Percentiles rank a stretch among this genome's conserved stretches.
phyloP scores from a whole-genome alignment of 1,140 invertebrate species.

The Drosophila nigromelanica region DNA sequence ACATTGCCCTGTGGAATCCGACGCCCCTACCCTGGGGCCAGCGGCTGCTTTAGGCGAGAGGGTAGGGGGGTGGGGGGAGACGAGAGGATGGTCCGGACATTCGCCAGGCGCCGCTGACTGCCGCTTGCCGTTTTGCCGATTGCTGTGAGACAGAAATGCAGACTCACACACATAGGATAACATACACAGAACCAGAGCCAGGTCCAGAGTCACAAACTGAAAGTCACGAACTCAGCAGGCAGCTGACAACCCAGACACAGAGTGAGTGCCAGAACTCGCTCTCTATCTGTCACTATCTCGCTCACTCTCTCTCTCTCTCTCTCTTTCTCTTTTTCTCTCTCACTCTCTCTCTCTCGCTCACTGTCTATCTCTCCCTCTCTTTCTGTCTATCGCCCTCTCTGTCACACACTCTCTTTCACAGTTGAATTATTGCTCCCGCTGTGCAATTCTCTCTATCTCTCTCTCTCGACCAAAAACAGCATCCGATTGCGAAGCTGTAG shows the following conservation, averaged over 20 bases:
- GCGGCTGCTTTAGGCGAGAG: constrained; percentile 12
- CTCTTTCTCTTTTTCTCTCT: not conserved
- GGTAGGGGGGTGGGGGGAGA: not conserved
- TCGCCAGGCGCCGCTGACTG: constrained; percentile 41
- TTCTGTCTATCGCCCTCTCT: not conserved
- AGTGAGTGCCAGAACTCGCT: not conserved
- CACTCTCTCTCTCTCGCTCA: not conserved
- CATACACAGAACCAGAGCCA: constrained; percentile 7
- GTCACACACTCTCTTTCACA: no score
- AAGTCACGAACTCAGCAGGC: constrained; percentile 10
- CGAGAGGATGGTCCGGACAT: constrained; percentile 13
- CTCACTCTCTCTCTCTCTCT: not conserved
- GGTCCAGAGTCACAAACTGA: not conserved
- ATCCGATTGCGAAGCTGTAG: constrained; percentile 22
- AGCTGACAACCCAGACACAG: constrained; percentile 42
- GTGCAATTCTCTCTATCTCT: not conserved
- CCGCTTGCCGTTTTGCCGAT: constrained; percentile 34
- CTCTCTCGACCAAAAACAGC: constrained; percentile 5
- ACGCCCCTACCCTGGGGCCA: constrained; percentile 34
- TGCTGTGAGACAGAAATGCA: constrained; percentile 24
- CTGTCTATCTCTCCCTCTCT: not conserved
- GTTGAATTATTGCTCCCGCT: not conserved
- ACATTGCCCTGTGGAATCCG: constrained; percentile 50
- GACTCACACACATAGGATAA: constrained; percentile 10
- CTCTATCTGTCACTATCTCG: not conserved